phyloP scores from a whole-genome alignment of 2,888 invertebrate genomes.

The Anthrax anthrax region DNA sequence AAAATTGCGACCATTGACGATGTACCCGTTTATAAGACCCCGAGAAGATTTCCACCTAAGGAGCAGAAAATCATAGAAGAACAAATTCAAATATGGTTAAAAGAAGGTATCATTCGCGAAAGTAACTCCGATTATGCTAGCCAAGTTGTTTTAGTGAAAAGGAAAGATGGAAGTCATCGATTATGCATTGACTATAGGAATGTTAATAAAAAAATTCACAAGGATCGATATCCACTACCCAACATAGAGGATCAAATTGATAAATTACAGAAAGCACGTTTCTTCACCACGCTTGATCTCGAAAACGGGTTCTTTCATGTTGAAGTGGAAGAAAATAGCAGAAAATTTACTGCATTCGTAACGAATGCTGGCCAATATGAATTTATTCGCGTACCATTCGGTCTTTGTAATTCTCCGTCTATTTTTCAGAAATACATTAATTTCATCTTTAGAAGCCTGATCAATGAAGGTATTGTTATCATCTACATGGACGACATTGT shows the following conservation, averaged over 20 bases:
- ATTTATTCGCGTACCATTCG: background rate
- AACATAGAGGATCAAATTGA: background rate
- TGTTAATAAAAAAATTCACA: background rate
- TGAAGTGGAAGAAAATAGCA: background rate
- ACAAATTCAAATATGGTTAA: constrained; percentile 2
- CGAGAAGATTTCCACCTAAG: background rate
- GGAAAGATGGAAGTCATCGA: background rate
- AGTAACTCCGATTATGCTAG: background rate
- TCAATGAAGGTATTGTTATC: constrained; percentile 1
- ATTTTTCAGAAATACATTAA: constrained; percentile 6
- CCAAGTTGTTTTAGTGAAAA: background rate
- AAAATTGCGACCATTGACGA: background rate
- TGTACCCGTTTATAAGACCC: background rate
- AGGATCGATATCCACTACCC: background rate
- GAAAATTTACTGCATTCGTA: background rate
- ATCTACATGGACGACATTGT: no score
- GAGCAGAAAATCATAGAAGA: constrained; percentile 1
- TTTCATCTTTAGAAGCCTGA: background rate
- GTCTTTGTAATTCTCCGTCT: constrained; percentile 6
- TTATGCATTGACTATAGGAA: background rate
- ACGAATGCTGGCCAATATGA: background rate
- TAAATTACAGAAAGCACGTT: background rate
- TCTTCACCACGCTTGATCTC: background rate
- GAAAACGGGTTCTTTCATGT: background rate
- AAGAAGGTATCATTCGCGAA: background rate